phyloP scores from a whole-genome alignment of 37 sponge, comb jelly and placozoan genomes.

The Halichondria panicea region DNA sequence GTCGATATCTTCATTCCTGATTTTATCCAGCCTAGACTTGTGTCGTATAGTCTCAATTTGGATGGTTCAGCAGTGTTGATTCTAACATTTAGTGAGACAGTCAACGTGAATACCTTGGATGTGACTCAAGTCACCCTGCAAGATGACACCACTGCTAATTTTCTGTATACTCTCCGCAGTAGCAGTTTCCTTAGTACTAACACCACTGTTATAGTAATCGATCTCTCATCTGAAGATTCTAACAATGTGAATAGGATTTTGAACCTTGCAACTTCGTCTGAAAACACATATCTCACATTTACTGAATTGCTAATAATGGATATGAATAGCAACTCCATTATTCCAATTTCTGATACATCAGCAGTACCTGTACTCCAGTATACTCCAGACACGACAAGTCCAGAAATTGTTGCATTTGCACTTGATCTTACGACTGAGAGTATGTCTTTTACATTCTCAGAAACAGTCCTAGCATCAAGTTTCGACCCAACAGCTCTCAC shows the following conservation, averaged over 20 bases:
- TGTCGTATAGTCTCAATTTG: conserved; percentile 64
- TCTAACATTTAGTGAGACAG: conserved; percentile 83
- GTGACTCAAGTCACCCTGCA: conserved; percentile 63
- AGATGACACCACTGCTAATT: conserved; percentile 33
- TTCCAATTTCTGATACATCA: conserved; percentile 18
- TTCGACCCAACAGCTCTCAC: conserved; percentile 59
- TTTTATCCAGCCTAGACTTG: conserved; percentile 35
- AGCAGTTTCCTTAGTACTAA: conserved; percentile 52
- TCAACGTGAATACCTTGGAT: conserved; percentile 60
- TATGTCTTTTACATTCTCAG: conserved; percentile 73
- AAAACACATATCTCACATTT: conserved; percentile 66
- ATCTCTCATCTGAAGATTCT: conserved; percentile 60
- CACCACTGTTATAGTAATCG: conserved; percentile 53
- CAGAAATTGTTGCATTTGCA: conserved; percentile 55
- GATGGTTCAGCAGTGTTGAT: conserved; percentile 61
- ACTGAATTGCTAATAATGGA: conserved; percentile 44
- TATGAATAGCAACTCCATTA: conserved; percentile 64
- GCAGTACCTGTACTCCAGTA: conserved; percentile 32
- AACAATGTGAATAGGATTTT: conserved; percentile 65
- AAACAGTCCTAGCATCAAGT: conserved; percentile 66
- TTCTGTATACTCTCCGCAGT: conserved; percentile 31
- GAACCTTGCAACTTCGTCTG: conserved; percentile 47
- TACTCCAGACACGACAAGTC: conserved; percentile 77
- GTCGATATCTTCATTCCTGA: conserved; percentile 52
- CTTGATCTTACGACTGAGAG: conserved; percentile 72